These are phyloP conservation scores for Macrosiphum euphorbiae DNA, from an alignment of 2,888 invertebrate genomes.

Conservation along the genomic window DNA sequence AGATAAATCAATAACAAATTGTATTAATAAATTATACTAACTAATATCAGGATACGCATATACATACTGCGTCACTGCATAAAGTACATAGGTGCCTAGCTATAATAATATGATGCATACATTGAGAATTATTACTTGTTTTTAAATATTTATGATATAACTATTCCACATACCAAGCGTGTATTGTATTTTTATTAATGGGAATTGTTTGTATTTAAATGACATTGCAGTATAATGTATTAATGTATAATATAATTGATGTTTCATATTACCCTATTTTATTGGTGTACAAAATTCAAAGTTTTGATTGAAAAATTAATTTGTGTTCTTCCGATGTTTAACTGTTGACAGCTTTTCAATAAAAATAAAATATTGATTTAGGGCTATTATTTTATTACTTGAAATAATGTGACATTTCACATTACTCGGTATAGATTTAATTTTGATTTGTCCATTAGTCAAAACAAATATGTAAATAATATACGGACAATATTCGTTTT, in stretches of 20 bases:
- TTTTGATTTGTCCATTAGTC: constrained; percentile 43
- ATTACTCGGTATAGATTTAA: constrained; percentile 14
- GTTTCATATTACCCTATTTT: constrained; percentile 13
- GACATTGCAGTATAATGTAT: neutral
- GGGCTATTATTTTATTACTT: constrained; percentile 46
- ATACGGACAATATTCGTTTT: neutral
- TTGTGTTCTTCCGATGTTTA: constrained; percentile 17
- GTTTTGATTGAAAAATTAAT: constrained; percentile 45
- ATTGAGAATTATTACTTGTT: neutral
- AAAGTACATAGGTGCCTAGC: neutral
- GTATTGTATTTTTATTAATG: constrained; percentile 25
- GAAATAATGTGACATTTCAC: constrained; percentile 25
- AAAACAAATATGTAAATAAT: constrained; percentile 27
- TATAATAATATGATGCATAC: neutral
- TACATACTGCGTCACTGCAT: neutral
- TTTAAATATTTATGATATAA: constrained; percentile 8
- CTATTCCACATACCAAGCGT: neutral
- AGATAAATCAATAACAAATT: too few species aligned
- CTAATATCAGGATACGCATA: neutral
- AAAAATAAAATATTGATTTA: constrained; percentile 44
- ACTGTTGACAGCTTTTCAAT: constrained; percentile 53
- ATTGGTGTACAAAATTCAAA: constrained; percentile 5
- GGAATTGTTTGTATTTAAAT: constrained; percentile 8
- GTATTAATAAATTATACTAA: too few species aligned
- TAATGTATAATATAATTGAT: neutral